Evolutionary conservation across 2,113 vertebrate species (phyloP).

Genomic region (Leuciscus idus): DNA sequence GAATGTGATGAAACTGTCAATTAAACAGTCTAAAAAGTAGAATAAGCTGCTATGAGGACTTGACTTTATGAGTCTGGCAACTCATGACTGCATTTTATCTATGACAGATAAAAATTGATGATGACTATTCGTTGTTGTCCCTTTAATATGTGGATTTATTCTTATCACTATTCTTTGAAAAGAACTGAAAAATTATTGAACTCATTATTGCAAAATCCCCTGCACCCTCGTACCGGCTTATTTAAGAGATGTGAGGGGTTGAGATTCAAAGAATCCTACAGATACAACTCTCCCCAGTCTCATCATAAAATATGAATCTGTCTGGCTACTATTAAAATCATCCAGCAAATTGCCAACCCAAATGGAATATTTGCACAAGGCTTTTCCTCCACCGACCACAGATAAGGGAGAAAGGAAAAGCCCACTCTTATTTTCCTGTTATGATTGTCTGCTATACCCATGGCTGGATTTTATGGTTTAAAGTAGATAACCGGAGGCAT

Average conservation of each 20-base stretch:
- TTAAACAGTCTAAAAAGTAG: background rate
- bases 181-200: background rate
- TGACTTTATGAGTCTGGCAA: background rate
- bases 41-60: background rate
- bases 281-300: background rate
- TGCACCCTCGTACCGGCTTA: background rate
- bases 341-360: conserved; percentile 35
- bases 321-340: conserved; percentile 13
- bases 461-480: background rate
- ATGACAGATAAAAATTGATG: background rate
- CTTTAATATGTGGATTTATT: background rate
- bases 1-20: background rate
- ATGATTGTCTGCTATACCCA: background rate
- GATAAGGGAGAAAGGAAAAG: background rate
- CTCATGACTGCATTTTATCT: background rate
- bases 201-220: background rate
- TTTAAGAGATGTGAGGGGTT: background rate
- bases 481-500: background rate
- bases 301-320: conserved; percentile 42
- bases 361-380: conserved; percentile 22
- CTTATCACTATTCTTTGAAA: background rate
- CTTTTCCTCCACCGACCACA: background rate
- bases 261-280: background rate
- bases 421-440: conserved; percentile 2
- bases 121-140: background rate